Percentiles rank a stretch among this genome's conserved stretches.
Conservation (phyloP, 1,140 invertebrate genomes). For the Palaemon carinicauda region DNA sequence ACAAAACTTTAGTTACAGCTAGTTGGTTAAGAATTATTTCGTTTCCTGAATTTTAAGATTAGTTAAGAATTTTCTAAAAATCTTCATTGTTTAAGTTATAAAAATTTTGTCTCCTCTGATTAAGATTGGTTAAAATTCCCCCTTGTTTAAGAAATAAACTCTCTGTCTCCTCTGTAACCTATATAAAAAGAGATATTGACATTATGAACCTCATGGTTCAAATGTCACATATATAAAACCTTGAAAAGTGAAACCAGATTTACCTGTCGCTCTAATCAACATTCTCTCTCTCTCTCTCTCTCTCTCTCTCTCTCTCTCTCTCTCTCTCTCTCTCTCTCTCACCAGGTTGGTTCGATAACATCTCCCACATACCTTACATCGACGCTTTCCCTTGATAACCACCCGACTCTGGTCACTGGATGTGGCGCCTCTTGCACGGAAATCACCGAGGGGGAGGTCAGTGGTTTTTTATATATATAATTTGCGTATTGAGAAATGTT, state of each 20-base stretch:
- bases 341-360: not conserved
- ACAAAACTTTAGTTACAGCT: too few relatives aligned
- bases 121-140: too few relatives aligned
- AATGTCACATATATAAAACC: not conserved
- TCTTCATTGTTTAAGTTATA: too few relatives aligned
- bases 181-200: not conserved
- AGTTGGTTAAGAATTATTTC: too few relatives aligned
- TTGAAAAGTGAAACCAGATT: not conserved
- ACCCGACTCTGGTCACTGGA: constrained; percentile 27
- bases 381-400: constrained; percentile 43
- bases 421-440: constrained; percentile 11
- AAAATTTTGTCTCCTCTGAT: too few relatives aligned
- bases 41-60: too few relatives aligned
- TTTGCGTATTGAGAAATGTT: too few relatives aligned
- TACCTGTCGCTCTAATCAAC: not conserved
- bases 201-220: not conserved
- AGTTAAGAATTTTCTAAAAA: too few relatives aligned
- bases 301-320: not conserved
- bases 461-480: not conserved
- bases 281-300: not conserved
- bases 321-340: not conserved
- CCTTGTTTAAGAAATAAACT: too few relatives aligned
- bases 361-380: constrained; percentile 10
- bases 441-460: constrained; percentile 50
- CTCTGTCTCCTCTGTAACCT: too few relatives aligned